Evolutionary conservation across 2,797 vertebrate species (phyloP).

Genomic region (Pogonophryne albipinna): DNA sequence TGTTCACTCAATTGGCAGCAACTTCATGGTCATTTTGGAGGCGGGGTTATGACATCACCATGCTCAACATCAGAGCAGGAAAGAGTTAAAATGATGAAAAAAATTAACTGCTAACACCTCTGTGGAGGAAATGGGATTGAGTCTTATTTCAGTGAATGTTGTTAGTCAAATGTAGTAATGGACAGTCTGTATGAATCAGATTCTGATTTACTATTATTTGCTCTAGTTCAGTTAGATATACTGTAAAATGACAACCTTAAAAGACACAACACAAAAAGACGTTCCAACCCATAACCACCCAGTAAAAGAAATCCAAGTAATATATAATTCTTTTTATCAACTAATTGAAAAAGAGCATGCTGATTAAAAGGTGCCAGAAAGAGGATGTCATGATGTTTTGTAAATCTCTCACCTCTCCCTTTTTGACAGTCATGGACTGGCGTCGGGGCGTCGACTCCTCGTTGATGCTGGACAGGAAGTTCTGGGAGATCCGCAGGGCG

Average conservation of each 20-base stretch:
- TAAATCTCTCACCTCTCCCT: conserved; percentile 91
- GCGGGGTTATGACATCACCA: conserved; percentile 48
- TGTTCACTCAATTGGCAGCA: conserved; percentile 24
- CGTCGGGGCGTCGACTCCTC: conserved; percentile 96
- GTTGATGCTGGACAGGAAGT: conserved; percentile 99
- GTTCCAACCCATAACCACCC: not conserved
- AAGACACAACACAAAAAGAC: not conserved
- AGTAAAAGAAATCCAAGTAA: not conserved
- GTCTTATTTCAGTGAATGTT: not conserved
- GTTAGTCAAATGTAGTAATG: not conserved
- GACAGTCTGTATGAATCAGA: not conserved
- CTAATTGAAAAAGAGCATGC: not conserved
- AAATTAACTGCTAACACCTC: not conserved
- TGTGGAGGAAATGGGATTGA: not conserved
- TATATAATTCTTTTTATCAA: not conserved
- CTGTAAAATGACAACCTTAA: not conserved
- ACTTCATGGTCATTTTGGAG: conserved; percentile 56
- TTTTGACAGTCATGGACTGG: conserved; percentile 96
- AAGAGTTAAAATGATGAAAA: conserved; percentile 3
- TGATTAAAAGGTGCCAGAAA: not conserved
- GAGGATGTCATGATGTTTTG: too few relatives aligned
- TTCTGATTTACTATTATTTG: not conserved
- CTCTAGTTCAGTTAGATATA: not conserved
- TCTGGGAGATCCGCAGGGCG: conserved; percentile 96
- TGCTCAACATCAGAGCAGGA: conserved; percentile 11